phyloP scores from a whole-genome alignment of 2,888 invertebrate genomes.

The Cepaea hortensis region DNA sequence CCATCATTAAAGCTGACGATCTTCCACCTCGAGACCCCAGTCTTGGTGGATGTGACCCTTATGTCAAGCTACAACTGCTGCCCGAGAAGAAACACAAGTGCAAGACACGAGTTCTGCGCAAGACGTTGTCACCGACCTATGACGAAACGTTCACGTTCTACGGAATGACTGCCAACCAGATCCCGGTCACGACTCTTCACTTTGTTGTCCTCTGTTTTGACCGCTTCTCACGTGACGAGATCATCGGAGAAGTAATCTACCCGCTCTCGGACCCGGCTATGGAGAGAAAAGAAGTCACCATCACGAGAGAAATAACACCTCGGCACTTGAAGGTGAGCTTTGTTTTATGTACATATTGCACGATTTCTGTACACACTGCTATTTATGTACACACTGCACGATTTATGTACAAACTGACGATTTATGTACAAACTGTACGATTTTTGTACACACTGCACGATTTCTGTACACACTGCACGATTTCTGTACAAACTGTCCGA shows the following conservation, averaged over 20 bases:
- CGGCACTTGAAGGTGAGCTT: constrained; percentile 90
- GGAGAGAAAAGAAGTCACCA: constrained; percentile 76
- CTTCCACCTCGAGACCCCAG: constrained; percentile 89
- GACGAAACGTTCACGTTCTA: constrained; percentile 99
- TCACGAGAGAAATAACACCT: constrained; percentile 90
- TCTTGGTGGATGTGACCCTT: constrained; percentile 92
- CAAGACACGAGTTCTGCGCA: constrained; percentile 95
- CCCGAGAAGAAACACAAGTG: constrained; percentile 99
- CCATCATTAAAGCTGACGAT: constrained; percentile 91
- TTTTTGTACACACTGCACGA: too few relatives aligned
- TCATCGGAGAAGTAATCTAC: constrained; percentile 96
- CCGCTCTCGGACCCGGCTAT: constrained; percentile 71
- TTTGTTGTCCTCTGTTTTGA: constrained; percentile 83
- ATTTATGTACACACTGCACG: too few relatives aligned
- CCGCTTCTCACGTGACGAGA: constrained; percentile 97
- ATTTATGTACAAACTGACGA: too few relatives aligned
- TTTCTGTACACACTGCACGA: too few relatives aligned
- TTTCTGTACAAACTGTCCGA: too few relatives aligned
- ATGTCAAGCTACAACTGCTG: constrained; percentile 96
- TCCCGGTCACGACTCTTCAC: constrained; percentile 91
- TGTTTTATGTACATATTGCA: too few relatives aligned
- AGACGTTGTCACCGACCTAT: constrained; percentile 96
- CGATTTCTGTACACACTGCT: too few relatives aligned
- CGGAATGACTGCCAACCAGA: constrained; percentile 84
- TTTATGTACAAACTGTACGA: too few relatives aligned